Conservation (phyloP, 2,113 vertebrate species). For the Urocolius indicus region DNA sequence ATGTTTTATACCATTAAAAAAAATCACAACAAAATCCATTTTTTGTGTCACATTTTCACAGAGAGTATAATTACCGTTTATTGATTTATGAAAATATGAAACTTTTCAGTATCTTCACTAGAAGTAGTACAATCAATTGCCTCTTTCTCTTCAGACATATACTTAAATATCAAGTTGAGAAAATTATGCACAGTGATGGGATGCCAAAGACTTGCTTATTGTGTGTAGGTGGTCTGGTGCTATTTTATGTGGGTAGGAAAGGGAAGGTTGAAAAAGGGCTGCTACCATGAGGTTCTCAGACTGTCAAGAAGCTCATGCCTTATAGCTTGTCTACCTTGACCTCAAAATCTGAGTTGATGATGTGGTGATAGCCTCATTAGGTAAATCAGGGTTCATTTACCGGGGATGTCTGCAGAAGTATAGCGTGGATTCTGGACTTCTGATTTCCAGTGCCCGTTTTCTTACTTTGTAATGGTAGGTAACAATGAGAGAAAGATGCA, state of each 20-base stretch:
- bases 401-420: background rate
- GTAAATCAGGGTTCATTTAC: background rate
- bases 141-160: background rate
- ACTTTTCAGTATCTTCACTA: background rate
- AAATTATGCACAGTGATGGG: background rate
- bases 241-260: background rate
- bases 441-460: background rate
- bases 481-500: background rate
- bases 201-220: background rate
- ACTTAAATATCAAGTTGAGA: background rate
- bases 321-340: background rate
- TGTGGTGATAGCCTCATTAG: background rate
- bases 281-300: background rate
- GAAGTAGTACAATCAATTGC: background rate
- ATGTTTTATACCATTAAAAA: background rate
- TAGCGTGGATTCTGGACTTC: background rate
- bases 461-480: background rate
- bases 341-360: background rate
- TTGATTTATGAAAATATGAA: background rate
- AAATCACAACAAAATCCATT: background rate
- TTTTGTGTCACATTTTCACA: background rate
- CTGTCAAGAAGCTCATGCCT: background rate
- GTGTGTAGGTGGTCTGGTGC: background rate
- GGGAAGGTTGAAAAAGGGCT: background rate
- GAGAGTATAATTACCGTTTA: background rate